A percentile compares a stretch with the other conserved stretches of the same genome.
Conservation (phyloP, 2,797 vertebrate species). For the Borostomias antarcticus region DNA sequence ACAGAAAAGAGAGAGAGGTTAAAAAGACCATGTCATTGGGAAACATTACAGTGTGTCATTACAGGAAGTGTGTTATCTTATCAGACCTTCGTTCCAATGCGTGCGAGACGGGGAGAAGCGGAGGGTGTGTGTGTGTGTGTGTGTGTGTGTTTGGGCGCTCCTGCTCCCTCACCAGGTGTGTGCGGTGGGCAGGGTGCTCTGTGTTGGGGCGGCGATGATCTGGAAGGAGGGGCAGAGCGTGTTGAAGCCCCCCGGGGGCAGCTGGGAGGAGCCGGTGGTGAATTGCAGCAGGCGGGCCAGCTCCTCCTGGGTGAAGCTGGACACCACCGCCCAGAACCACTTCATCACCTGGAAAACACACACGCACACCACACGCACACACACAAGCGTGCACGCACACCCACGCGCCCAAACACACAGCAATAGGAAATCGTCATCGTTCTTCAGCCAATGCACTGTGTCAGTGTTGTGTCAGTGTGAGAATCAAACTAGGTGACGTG, state of each 20-base stretch:
- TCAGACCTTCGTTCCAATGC: too few species aligned
- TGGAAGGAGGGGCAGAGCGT: slow-evolving; percentile 98
- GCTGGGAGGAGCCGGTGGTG: slow-evolving; percentile 97
- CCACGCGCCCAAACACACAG: neutral
- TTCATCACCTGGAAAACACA: slow-evolving; percentile 88
- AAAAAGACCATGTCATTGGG: neutral
- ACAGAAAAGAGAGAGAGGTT: slow-evolving; percentile 14
- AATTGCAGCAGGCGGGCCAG: slow-evolving; percentile 96
- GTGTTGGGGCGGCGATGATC: slow-evolving; percentile 96
- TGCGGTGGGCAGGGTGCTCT: slow-evolving; percentile 95
- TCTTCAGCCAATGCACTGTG: neutral
- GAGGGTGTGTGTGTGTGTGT: slow-evolving; percentile 2
- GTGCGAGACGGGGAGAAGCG: neutral
- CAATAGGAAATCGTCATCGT: too few species aligned
- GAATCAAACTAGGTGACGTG: neutral
- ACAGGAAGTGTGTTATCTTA: too few species aligned
- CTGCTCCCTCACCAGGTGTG: slow-evolving; percentile 90
- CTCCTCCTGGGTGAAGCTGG: slow-evolving; percentile 98
- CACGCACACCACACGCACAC: slow-evolving; percentile 12
- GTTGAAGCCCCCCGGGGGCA: slow-evolving; percentile 95
- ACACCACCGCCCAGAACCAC: slow-evolving; percentile 99
- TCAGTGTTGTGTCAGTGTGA: neutral
- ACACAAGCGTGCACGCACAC: neutral
- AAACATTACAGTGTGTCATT: neutral
- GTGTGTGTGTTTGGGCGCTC: slow-evolving; percentile 7